These are phyloP conservation scores for Ophiothrix spiculata DNA, from an alignment of 35 echinoderm and acorn worm genomes.

Conservation along the genomic window DNA sequence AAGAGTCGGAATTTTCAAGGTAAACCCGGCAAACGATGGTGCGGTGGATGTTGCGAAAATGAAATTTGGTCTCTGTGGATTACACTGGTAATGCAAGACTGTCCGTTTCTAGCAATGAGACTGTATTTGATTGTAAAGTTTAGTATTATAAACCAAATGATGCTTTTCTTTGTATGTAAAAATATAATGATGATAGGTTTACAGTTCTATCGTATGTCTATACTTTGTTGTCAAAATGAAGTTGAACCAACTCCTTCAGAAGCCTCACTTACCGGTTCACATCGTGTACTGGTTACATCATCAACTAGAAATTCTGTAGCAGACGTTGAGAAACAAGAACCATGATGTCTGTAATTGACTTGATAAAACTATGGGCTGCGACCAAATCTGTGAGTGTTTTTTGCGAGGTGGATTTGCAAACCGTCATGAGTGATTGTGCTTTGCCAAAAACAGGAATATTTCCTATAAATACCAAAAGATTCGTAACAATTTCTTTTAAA, in stretches of 20 bases:
- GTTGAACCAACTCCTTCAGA: background rate
- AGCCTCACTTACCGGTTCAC: too few relatives aligned
- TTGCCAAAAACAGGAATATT: too few relatives aligned
- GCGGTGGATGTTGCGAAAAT: constrained; percentile 53
- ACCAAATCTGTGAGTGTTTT: too few relatives aligned
- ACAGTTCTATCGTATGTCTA: constrained; percentile 57
- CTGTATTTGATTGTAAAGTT: constrained; percentile 67
- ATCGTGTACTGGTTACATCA: too few relatives aligned
- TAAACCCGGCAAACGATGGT: background rate
- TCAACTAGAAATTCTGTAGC: too few relatives aligned
- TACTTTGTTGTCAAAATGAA: background rate
- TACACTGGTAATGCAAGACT: constrained; percentile 73
- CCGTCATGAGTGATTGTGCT: too few relatives aligned
- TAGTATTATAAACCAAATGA: constrained; percentile 69
- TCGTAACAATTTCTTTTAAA: too few relatives aligned
- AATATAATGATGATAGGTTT: constrained; percentile 70
- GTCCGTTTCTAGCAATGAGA: constrained; percentile 74
- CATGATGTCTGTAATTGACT: too few relatives aligned
- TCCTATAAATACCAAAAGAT: too few relatives aligned
- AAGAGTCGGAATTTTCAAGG: constrained; percentile 24
- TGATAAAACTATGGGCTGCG: too few relatives aligned
- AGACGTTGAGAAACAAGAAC: too few relatives aligned
- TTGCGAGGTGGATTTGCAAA: too few relatives aligned
- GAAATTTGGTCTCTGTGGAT: constrained; percentile 84
- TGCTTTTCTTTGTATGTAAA: constrained; percentile 89